Evolutionary conservation across 2,113 vertebrate genomes (phyloP).

Genomic region (Siniperca knerii): DNA sequence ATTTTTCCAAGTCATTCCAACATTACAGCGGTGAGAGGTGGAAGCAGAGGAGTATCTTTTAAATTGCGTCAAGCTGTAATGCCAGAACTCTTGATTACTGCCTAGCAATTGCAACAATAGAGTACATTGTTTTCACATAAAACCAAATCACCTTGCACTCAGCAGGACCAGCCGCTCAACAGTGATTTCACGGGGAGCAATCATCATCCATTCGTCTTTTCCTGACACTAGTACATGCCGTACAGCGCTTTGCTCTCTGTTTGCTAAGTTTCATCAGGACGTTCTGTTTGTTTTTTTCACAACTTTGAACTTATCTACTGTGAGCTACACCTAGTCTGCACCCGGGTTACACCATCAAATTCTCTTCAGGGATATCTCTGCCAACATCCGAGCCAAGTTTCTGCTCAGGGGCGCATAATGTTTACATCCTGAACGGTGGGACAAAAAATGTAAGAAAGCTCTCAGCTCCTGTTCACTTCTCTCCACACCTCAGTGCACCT

Average conservation of each 20-base stretch:
- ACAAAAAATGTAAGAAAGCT: neutral
- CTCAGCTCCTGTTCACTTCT: neutral
- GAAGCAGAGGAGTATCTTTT: neutral
- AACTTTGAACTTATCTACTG: conserved; percentile 27
- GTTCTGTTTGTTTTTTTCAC: conserved; percentile 33
- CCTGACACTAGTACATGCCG: conserved; percentile 11
- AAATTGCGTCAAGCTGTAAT: neutral
- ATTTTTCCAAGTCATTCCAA: neutral
- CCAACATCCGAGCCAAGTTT: conserved; percentile 13
- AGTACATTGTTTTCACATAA: neutral
- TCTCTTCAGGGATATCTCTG: conserved; percentile 18
- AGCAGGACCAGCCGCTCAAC: neutral
- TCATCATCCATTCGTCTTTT: conserved; percentile 33
- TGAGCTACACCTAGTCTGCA: conserved; percentile 24
- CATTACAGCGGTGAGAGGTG: neutral
- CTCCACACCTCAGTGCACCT: conserved; percentile 13
- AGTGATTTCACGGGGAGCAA: neutral
- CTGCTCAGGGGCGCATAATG: neutral
- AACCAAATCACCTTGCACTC: neutral
- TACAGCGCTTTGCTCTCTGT: conserved; percentile 14
- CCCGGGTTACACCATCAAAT: conserved; percentile 16
- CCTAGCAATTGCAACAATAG: neutral
- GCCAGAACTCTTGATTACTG: neutral
- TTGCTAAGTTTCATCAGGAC: conserved; percentile 37
- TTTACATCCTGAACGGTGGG: conserved; percentile 3